phyloP scores from a whole-genome alignment of 2,797 vertebrate genomes.

The Halcyon smyrnensis region DNA sequence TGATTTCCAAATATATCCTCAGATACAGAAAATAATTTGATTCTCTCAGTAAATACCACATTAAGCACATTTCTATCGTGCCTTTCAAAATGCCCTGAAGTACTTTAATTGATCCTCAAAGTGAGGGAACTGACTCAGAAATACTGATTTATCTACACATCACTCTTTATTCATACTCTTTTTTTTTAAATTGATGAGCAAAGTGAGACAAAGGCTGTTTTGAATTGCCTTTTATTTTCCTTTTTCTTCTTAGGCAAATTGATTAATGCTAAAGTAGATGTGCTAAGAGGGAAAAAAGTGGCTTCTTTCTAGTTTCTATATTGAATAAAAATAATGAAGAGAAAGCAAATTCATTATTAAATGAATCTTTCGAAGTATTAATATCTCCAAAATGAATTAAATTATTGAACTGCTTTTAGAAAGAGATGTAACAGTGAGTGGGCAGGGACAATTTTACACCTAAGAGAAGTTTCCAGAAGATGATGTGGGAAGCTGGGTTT shows the following conservation, averaged over 20 bases:
- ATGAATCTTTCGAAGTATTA: not conserved
- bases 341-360: constrained; percentile 20
- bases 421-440: not conserved
- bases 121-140: not conserved
- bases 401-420: constrained; percentile 5
- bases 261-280: constrained; percentile 6
- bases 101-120: not conserved
- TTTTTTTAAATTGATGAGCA: not conserved
- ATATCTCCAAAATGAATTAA: not conserved
- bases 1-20: not conserved
- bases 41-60: not conserved
- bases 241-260: not conserved
- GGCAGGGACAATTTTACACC: not conserved
- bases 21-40: not conserved
- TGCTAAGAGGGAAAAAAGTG: not conserved
- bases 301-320: not conserved
- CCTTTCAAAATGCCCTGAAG: not conserved
- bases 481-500: not conserved
- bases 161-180: not conserved
- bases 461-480: not conserved
- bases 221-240: constrained; percentile 24
- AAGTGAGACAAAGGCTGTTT: not conserved
- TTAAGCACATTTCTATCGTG: not conserved
- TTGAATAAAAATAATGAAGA: constrained; percentile 11
- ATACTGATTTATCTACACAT: constrained; percentile 7